phyloP scores from a whole-genome alignment of 2,888 invertebrate genomes.

The Tiliacea citrago region DNA sequence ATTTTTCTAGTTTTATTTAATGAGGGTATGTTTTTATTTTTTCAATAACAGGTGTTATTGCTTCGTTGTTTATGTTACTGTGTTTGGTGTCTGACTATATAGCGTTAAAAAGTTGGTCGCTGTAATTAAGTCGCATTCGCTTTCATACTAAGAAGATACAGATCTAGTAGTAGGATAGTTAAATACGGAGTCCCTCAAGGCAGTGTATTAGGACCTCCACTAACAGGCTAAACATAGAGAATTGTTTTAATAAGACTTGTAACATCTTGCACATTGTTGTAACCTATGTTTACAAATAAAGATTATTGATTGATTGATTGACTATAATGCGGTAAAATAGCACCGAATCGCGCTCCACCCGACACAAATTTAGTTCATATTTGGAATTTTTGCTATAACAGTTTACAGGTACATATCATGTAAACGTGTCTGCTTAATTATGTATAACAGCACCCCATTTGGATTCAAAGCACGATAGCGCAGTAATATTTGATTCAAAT shows the following conservation, averaged over 20 bases:
- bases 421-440: not conserved
- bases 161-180: no score
- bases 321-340: not conserved
- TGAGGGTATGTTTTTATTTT: not conserved
- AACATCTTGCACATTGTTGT: no score
- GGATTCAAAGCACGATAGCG: not conserved
- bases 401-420: no score
- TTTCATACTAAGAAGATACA: not conserved
- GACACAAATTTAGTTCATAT: not conserved
- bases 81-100: not conserved
- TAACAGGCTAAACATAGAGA: no score
- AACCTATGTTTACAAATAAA: no score
- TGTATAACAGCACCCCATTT: not conserved
- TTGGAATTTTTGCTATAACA: not conserved
- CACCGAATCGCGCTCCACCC: no score
- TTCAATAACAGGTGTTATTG: not conserved
- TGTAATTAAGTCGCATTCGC: not conserved
- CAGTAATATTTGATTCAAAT: conserved; percentile 9
- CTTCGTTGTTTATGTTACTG: not conserved
- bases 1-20: conserved; percentile 4
- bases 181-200: no score
- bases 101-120: no score
- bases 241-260: no score
- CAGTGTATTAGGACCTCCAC: no score
- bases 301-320: no score